Evolutionary conservation across 2,888 invertebrate species (phyloP).

Genomic region (Callyntrura sp.): DNA sequence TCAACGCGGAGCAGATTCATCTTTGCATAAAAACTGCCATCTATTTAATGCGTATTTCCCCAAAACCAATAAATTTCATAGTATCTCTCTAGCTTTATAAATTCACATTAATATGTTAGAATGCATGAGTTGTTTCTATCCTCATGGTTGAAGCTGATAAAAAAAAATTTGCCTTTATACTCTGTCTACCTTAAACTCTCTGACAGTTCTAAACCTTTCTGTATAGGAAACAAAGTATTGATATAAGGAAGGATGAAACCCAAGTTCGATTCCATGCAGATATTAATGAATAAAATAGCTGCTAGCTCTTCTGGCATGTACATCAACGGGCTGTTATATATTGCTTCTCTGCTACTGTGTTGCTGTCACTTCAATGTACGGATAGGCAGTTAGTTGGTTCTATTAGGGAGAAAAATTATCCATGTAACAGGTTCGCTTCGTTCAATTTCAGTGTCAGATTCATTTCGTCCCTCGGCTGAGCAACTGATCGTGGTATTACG

Average conservation of each 20-base stretch:
- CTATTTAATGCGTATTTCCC: neutral
- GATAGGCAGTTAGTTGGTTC: constrained; percentile 24
- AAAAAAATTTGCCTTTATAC: neutral
- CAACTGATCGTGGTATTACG: constrained; percentile 17
- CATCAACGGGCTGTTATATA: neutral
- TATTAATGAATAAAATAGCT: neutral
- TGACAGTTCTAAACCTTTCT: neutral
- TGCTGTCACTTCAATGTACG: constrained; percentile 9
- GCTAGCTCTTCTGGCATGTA: neutral
- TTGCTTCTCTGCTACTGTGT: neutral
- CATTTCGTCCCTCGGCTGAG: constrained; percentile 59
- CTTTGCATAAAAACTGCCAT: neutral
- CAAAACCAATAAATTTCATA: neutral
- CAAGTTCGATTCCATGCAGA: neutral
- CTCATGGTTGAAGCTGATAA: neutral
- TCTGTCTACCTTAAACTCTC: neutral
- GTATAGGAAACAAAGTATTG: neutral
- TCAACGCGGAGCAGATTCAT: neutral
- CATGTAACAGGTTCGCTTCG: constrained; percentile 68
- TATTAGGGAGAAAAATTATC: constrained; percentile 53
- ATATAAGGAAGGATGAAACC: neutral
- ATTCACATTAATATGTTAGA: neutral
- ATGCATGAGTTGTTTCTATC: no score
- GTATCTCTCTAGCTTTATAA: neutral
- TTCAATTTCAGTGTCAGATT: constrained; percentile 67